Evolutionary conservation across 2,888 invertebrate genomes (phyloP), one percentile per base, ranked within the genome.

Genomic region (Drosophila mettleri): DNA sequence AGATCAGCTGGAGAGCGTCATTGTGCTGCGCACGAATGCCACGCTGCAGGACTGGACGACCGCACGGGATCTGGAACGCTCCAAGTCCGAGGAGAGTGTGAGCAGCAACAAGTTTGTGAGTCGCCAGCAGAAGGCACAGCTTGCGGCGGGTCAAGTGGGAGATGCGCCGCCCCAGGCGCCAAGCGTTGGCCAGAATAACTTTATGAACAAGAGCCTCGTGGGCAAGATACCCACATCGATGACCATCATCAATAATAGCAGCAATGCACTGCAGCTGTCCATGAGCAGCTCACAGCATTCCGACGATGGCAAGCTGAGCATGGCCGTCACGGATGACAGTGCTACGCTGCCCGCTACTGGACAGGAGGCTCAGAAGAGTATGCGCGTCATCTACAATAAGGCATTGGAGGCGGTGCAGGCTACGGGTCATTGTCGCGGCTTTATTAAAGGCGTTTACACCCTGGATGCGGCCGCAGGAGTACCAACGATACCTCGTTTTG

Each of bases 351-450:
- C 72, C 1, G 1, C 33, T 3, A 7, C 22, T 10, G 55, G 41
- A 16, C 65, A 63, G 39, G 71, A 74, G 43, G 69, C 65, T 9
- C 31, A 61, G 8, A 80, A 75, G 46, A 88, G 81, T 52, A 74
- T 86, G 3, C 90, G 90, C 16, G 59, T 90, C 33, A 69, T 92
- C 3, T 92, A 86, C 72, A 90, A 91, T 66, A 91, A 91, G 65
- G 89, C 92, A 10, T 74, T 91, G 45, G 92, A 92, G 55, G 91
- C 92, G 1, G 84, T 92, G n/a, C 91, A 91, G 59, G 86, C 90
- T 0, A 92, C 92, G 0, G 92, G 92, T 0, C 91, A 91, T 63
- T 89, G 89, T 69, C 89, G 91, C 12, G 92, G 92, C 48, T 92
- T 92, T 58, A 87, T 92, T 24, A 91, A 90, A 51, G 89, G 91